A percentile compares a stretch with the other conserved stretches of the same genome.
phyloP scores from a whole-genome alignment of 1,140 invertebrate species.

The Papilio xuthus region DNA sequence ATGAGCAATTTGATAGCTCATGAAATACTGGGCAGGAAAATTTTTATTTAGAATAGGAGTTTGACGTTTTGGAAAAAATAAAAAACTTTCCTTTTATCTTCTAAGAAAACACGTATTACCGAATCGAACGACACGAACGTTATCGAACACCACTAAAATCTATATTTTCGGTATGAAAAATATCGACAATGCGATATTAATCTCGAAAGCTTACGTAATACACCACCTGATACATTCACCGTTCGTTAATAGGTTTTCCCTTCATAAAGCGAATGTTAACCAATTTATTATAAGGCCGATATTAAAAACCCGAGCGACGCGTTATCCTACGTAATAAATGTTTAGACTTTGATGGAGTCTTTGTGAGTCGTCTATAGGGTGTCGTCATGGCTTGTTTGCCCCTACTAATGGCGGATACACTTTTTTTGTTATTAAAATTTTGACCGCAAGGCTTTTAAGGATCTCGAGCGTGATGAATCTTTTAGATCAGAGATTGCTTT shows the following conservation, averaged over 20 bases:
- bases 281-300: slow-evolving; percentile 78
- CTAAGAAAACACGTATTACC: too few species aligned
- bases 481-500: slow-evolving; percentile 50
- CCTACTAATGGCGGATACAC: slow-evolving; percentile 64
- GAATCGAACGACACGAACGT: too few species aligned
- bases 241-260: slow-evolving; percentile 79
- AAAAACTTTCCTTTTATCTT: too few species aligned
- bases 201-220: slow-evolving; percentile 50
- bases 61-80: too few species aligned
- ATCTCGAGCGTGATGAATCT: slow-evolving; percentile 48
- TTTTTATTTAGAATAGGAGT: too few species aligned
- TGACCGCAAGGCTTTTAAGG: slow-evolving; percentile 64
- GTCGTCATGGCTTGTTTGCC: slow-evolving; percentile 71
- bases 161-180: too few species aligned
- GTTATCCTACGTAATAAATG: slow-evolving; percentile 65
- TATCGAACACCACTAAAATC: too few species aligned
- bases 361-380: slow-evolving; percentile 42
- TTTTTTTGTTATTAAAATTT: slow-evolving; percentile 67
- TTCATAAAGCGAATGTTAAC: slow-evolving; percentile 80
- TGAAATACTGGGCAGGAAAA: too few species aligned
- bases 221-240: slow-evolving; percentile 71
- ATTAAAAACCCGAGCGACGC: slow-evolving; percentile 73
- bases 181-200: slow-evolving; percentile 31
- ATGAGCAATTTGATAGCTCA: too few species aligned
- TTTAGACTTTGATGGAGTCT: slow-evolving; percentile 62